phyloP scores from a whole-genome alignment of 2,113 vertebrate genomes.

The Ciconia boyciana region DNA sequence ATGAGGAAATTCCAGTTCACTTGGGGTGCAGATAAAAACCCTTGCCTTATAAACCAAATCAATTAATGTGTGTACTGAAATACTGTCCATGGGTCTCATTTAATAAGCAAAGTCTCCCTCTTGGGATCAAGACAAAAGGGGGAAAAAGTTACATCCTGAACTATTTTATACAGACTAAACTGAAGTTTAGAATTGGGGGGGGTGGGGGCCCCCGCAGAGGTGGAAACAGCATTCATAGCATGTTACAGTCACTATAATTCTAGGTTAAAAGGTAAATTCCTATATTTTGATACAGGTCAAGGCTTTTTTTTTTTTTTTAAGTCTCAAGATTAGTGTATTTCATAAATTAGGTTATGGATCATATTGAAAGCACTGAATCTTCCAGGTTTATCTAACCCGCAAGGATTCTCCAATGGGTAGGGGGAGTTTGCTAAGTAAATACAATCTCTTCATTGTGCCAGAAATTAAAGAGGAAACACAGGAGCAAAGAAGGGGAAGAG shows the following conservation, averaged over 20 bases:
- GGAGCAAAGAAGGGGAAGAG: neutral
- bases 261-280: neutral
- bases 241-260: neutral
- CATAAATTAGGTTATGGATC: neutral
- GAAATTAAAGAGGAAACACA: neutral
- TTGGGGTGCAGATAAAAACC: neutral
- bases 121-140: neutral
- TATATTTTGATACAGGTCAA: neutral
- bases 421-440: neutral
- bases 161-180: neutral
- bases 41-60: neutral
- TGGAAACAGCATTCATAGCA: neutral
- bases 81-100: neutral
- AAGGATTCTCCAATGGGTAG: neutral
- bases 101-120: neutral
- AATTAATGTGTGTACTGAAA: neutral
- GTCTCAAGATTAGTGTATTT: neutral
- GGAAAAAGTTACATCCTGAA: neutral
- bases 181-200: neutral
- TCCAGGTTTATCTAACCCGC: neutral
- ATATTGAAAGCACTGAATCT: neutral
- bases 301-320: neutral
- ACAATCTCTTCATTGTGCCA: neutral
- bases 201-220: neutral
- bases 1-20: neutral